Evolutionary conservation across 1,140 invertebrate genomes (phyloP), one percentile per base, ranked within the genome.

Genomic region (Neocloeon triangulifer): DNA sequence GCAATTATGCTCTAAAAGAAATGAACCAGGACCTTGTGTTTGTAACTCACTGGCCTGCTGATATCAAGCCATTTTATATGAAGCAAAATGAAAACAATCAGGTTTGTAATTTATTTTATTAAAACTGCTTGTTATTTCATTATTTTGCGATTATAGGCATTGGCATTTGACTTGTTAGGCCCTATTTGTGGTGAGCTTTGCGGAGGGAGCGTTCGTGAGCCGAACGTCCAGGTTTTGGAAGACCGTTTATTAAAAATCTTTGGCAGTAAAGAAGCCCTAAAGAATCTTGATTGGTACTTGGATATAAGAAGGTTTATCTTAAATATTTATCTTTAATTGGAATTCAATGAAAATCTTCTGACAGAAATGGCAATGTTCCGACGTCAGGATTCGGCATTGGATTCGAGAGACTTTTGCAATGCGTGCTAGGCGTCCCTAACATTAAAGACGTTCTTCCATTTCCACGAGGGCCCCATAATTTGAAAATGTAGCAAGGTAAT

Each of bases 381-480:
- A 88, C 85, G 21, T 86, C 74, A 13, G 92, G 92, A 1, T 97
- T 86, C 62, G 92, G 92, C 29, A 60, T 97, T 45, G 94, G 92
- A 7, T 79, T 97, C 47, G 94, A 98, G 51, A 65, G 92, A 49
- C 72, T 78, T 42, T 49, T 97, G 30, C 84, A 91, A 56, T 63
- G 71, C 25, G 30, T 94, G 3, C 64, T 86, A 27, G 67, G 69
- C 23, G 66, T 86, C 23, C 46, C 55, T 17, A 95, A 89, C 51
- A 92, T 96, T 37, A 85, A 81, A 57, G 91, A 97, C 49, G 73
- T 77, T 6, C 67, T 91, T 45, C 77, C 88, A n/a, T 97, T 94
- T 59, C 89, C 91, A 8, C 62, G 91, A 40, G 89, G 75, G 71
- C 70, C 80, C 25, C 77, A 86, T 49, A 78, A 88, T 49, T 89